These are phyloP conservation scores for Drosophila carrolli DNA, from an alignment of 1,140 invertebrate genomes.

Conservation along the genomic window DNA sequence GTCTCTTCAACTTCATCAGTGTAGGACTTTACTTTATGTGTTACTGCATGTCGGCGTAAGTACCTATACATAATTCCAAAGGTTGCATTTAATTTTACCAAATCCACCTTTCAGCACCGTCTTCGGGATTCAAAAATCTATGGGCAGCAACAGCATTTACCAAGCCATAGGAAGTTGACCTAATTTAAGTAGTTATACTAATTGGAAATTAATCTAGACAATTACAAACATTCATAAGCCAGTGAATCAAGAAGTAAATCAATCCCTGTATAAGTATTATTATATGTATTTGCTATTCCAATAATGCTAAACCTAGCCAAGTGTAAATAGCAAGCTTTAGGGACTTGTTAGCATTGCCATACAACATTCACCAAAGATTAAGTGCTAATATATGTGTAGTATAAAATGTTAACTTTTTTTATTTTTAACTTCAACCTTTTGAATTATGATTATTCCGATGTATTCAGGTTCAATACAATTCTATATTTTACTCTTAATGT, in stretches of 20 bases:
- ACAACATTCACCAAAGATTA: conserved; percentile 8
- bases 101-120: conserved; percentile 38
- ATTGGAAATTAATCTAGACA: background rate
- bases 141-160: conserved; percentile 38
- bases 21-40: conserved; percentile 72
- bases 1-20: conserved; percentile 86
- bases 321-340: conserved; percentile 5
- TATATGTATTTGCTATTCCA: conserved; percentile 8
- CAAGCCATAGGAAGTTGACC: conserved; percentile 55
- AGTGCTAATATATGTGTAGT: background rate
- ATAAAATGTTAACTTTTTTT: background rate
- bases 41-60: conserved; percentile 85
- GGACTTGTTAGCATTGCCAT: background rate
- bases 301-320: conserved; percentile 2
- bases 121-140: conserved; percentile 59
- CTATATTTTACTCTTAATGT: no score
- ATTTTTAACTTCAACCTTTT: no score
- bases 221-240: conserved; percentile 9
- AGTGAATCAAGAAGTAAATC: conserved; percentile 7
- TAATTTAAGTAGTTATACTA: background rate
- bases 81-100: background rate
- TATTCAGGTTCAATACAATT: no score
- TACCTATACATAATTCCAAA: background rate
- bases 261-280: conserved; percentile 19
- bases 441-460: no score